A percentile compares a stretch with the other conserved stretches of the same genome.
These are phyloP conservation scores for Beroe ovata DNA, from an alignment of 37 sponge, comb jelly and placozoan species.

Conservation along the genomic window DNA sequence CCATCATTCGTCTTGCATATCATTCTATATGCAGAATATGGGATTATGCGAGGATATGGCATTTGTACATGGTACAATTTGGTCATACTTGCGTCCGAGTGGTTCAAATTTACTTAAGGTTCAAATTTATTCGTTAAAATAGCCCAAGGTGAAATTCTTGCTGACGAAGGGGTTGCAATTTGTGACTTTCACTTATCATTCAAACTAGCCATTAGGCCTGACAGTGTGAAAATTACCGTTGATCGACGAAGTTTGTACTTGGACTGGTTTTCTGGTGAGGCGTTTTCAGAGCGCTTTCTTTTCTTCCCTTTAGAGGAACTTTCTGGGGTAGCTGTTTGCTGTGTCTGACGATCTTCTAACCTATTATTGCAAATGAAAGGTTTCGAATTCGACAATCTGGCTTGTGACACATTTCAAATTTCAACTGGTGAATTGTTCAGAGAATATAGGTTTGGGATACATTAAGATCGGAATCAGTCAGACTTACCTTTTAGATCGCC, in stretches of 20 bases:
- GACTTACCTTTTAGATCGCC: conserved; percentile 61
- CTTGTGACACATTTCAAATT: too few relatives aligned
- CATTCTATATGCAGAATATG: not conserved
- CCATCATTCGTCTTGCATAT: too few relatives aligned
- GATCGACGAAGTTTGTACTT: not conserved
- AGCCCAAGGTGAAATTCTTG: not conserved
- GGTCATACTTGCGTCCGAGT: not conserved
- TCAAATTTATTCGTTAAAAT: not conserved
- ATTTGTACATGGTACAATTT: not conserved
- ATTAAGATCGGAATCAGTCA: too few relatives aligned
- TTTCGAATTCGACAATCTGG: too few relatives aligned
- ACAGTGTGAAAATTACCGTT: not conserved
- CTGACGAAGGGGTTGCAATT: too few relatives aligned
- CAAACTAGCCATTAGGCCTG: too few relatives aligned
- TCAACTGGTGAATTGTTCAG: too few relatives aligned
- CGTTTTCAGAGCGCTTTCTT: not conserved
- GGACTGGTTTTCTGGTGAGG: not conserved
- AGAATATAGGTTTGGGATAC: too few relatives aligned
- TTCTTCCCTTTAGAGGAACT: not conserved
- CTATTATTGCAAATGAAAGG: too few relatives aligned
- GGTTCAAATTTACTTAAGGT: not conserved
- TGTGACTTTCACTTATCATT: too few relatives aligned
- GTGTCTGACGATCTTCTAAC: not conserved
- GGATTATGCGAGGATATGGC: not conserved
- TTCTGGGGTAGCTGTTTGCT: not conserved